Evolutionary conservation across 2,113 vertebrate species (phyloP).

Genomic region (Kryptolebias marmoratus): DNA sequence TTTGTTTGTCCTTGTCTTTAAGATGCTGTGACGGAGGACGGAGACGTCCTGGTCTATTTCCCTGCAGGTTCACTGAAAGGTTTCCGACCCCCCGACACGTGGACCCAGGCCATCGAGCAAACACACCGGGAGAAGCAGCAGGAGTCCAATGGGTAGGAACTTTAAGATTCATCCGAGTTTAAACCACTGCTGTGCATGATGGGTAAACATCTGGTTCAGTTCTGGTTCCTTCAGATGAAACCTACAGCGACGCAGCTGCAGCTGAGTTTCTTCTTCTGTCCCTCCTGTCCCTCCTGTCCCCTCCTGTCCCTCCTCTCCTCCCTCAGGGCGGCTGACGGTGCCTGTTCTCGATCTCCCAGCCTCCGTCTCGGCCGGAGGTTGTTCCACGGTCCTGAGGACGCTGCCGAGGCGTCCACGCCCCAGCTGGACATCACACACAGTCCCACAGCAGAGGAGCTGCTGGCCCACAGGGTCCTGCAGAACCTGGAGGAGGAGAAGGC

Average conservation of each 20-base stretch:
- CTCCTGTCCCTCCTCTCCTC: not conserved
- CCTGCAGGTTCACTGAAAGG: slow-evolving; percentile 80
- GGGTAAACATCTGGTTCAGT: too few species aligned
- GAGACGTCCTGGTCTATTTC: slow-evolving; percentile 90
- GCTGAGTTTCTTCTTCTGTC: too few species aligned
- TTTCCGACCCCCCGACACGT: slow-evolving; percentile 83
- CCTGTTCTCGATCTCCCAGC: not conserved
- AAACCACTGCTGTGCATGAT: too few species aligned
- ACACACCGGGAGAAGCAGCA: slow-evolving; percentile 81
- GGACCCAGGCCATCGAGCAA: slow-evolving; percentile 82
- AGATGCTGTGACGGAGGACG: slow-evolving; percentile 89
- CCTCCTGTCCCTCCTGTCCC: too few species aligned
- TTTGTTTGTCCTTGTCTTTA: slow-evolving; percentile 15
- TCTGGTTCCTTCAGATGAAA: too few species aligned
- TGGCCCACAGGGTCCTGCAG: slow-evolving; percentile 78
- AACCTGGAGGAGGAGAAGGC: slow-evolving; percentile 82
- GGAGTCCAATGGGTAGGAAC: slow-evolving; percentile 61
- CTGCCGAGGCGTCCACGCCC: not conserved
- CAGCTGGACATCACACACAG: slow-evolving; percentile 68
- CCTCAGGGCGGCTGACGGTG: slow-evolving; percentile 29
- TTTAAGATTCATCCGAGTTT: not conserved
- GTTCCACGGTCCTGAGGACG: slow-evolving; percentile 57
- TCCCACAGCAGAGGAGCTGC: slow-evolving; percentile 75
- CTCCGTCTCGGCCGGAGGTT: slow-evolving; percentile 60
- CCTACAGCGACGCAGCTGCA: too few species aligned